A percentile compares a stretch with the other conserved stretches of the same genome.
phyloP scores from a whole-genome alignment of 1,140 invertebrate species.

The Stegodyphus dumicola region DNA sequence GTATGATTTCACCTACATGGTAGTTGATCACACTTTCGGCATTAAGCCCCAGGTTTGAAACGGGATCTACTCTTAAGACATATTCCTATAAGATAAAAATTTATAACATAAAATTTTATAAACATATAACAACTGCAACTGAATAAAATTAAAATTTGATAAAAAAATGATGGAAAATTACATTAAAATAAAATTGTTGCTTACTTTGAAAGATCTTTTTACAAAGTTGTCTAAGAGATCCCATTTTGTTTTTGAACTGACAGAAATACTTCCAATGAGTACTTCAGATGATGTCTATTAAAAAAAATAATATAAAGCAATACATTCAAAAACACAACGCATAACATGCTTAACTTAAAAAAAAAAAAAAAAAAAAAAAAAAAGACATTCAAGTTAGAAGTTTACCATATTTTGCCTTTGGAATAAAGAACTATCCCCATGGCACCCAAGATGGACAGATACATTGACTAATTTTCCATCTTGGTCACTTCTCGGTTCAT shows the following conservation, averaged over 20 bases:
- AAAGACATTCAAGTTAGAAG: not conserved
- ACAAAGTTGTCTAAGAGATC: conserved; percentile 91
- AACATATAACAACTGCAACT: not conserved
- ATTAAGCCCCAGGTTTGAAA: conserved; percentile 89
- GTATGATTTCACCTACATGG: conserved; percentile 87
- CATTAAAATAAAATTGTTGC: not conserved
- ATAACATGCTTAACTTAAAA: no score
- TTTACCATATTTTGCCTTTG: conserved; percentile 52
- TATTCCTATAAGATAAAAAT: conserved; percentile 76
- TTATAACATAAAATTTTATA: not conserved
- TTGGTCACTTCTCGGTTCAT: conserved; percentile 75
- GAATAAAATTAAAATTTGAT: no score
- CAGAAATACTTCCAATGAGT: conserved; percentile 86
- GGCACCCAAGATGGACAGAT: conserved; percentile 80
- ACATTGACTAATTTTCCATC: conserved; percentile 88
- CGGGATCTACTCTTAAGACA: conserved; percentile 89
- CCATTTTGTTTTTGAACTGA: conserved; percentile 95
- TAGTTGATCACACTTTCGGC: conserved; percentile 91
- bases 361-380: no score
- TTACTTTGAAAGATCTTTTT: conserved; percentile 86
- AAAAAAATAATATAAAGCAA: conserved; percentile 1
- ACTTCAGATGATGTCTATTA: conserved; percentile 67
- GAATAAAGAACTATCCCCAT: conserved; percentile 61
- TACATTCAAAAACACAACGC: not conserved
- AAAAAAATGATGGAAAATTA: no score